Evolutionary conservation across 2,113 vertebrate genomes (phyloP).

Genomic region (Forbesichthys agassizii): DNA sequence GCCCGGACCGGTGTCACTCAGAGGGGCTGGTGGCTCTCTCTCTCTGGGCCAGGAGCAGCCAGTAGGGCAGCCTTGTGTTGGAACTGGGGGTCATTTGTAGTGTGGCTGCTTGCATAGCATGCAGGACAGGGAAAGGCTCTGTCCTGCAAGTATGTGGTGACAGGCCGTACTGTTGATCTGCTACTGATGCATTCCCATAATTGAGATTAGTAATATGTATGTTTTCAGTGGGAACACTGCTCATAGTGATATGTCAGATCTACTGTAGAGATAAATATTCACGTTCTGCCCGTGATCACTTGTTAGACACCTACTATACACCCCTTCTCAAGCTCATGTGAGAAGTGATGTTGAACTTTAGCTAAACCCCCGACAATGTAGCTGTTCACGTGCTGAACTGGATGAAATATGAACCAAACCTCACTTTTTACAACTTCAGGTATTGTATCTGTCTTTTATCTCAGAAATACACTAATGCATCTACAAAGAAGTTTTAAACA

Average conservation of each 20-base stretch:
- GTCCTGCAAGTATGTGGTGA: constrained; percentile 15
- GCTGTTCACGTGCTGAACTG: too few species aligned
- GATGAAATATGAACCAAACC: too few species aligned
- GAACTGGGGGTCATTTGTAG: constrained; percentile 29
- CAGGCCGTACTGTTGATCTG: not conserved
- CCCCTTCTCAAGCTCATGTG: too few species aligned
- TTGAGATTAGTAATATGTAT: not conserved
- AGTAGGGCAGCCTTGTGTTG: constrained; percentile 7
- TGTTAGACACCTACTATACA: too few species aligned
- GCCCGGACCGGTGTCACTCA: constrained; percentile 1
- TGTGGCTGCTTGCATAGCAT: constrained; percentile 28
- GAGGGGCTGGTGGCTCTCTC: constrained; percentile 21
- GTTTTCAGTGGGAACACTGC: not conserved
- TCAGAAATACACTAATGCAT: too few species aligned
- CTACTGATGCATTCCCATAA: constrained; percentile 6
- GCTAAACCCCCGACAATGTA: too few species aligned
- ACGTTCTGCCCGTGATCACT: too few species aligned
- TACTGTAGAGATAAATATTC: too few species aligned
- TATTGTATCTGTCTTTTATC: too few species aligned
- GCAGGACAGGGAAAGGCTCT: constrained; percentile 13
- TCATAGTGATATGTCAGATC: not conserved
- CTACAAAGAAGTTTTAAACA: too few species aligned
- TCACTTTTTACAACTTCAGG: too few species aligned
- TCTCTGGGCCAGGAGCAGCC: constrained; percentile 42
- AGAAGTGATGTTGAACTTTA: too few species aligned